Conservation (phyloP, 1,140 invertebrate species). For the Gryon sp. region DNA sequence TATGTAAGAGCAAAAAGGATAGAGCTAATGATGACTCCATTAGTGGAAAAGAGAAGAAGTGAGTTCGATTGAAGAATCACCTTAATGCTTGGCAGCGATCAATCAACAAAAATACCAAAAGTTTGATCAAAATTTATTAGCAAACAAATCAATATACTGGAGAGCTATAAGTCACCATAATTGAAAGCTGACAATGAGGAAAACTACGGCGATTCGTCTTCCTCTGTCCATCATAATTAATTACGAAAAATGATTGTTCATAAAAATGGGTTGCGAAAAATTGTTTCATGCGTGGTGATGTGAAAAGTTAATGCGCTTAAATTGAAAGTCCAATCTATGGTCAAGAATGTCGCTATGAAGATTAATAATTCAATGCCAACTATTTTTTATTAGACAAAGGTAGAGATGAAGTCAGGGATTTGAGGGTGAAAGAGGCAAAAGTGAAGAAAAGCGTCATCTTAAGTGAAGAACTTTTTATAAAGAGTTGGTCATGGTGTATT, state of each 20-base stretch:
- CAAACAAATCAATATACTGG: no score
- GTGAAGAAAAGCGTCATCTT: conserved; percentile 5
- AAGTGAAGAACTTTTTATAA: conserved; percentile 6
- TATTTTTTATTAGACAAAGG: conserved; percentile 33
- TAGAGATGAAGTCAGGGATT: no score
- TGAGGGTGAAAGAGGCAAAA: background rate
- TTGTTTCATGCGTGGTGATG: conserved; percentile 1
- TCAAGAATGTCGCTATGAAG: conserved; percentile 11
- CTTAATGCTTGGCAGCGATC: no score
- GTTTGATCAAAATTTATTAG: no score
- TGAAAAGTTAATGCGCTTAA: conserved; percentile 23
- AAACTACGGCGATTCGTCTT: no score
- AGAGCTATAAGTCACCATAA: background rate
- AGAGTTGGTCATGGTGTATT: conserved; percentile 13
- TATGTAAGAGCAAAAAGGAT: no score
- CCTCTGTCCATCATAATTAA: conserved; percentile 27
- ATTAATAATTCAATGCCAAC: conserved; percentile 23
- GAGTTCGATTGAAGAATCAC: no score
- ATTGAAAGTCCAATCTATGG: conserved; percentile 22
- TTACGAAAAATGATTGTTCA: conserved; percentile 25
- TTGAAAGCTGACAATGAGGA: conserved; percentile 5
- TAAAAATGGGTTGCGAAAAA: conserved; percentile 17
- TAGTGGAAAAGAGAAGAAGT: no score
- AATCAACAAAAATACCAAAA: no score
- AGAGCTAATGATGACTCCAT: no score